Evolutionary conservation across 2,888 invertebrate species (phyloP).

Genomic region (Herminia tarsipennalis): DNA sequence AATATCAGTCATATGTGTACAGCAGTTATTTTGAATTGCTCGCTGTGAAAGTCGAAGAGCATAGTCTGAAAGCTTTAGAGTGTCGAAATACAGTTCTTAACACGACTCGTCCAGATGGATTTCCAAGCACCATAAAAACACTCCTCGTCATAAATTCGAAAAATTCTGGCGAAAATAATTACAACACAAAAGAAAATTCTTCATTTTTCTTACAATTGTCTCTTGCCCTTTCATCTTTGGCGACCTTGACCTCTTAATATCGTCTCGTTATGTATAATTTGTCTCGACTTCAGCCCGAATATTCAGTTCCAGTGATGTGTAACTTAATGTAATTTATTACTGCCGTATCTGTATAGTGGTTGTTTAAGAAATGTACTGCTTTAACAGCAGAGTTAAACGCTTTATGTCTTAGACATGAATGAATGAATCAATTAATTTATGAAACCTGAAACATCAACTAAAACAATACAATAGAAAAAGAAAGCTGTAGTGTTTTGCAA

Average conservation of each 20-base stretch:
- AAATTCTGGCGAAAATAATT: slow-evolving; percentile 37
- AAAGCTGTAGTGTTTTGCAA: no score
- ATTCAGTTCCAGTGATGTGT: slow-evolving; percentile 30
- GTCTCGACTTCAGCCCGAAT: slow-evolving; percentile 34
- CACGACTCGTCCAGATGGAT: slow-evolving; percentile 17
- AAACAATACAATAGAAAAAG: no score
- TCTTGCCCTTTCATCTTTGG: slow-evolving; percentile 23
- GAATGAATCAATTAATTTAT: no score
- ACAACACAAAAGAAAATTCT: slow-evolving; percentile 34
- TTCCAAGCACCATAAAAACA: slow-evolving; percentile 10
- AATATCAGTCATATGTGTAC: no score
- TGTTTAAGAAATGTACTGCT: slow-evolving; percentile 4
- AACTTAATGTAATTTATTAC: slow-evolving; percentile 33
- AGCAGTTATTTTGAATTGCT: no score
- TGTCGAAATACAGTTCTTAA: no score
- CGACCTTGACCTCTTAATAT: slow-evolving; percentile 38
- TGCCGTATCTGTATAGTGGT: slow-evolving; percentile 15
- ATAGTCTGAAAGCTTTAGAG: no score
- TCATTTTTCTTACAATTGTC: slow-evolving; percentile 40
- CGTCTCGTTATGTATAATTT: slow-evolving; percentile 39
- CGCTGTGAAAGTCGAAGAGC: no score
- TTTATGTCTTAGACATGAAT: no score
- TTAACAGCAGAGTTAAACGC: slow-evolving; percentile 10
- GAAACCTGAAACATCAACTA: no score
- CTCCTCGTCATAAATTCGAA: slow-evolving; percentile 7